Evolutionary conservation across 1,140 invertebrate genomes (phyloP).

Genomic region (Papilio glaucus): DNA sequence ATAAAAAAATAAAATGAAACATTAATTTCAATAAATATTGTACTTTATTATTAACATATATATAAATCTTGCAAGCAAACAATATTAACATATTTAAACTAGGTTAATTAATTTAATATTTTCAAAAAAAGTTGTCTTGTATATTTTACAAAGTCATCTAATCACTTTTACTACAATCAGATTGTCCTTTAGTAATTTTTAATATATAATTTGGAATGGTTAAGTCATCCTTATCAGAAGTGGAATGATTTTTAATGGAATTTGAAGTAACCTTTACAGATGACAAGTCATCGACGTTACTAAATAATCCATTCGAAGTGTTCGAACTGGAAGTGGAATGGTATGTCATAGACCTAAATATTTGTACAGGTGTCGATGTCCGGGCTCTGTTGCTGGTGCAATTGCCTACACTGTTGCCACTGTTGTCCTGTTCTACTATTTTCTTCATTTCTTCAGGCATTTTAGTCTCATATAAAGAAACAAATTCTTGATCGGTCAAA

Average conservation of each 20-base stretch:
- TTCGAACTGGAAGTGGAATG: constrained; percentile 77
- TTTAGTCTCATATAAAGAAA: constrained; percentile 74
- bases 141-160: constrained; percentile 48
- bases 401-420: constrained; percentile 50
- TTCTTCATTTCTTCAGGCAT: constrained; percentile 71
- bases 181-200: constrained; percentile 67
- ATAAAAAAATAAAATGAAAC: not conserved
- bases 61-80: constrained; percentile 50
- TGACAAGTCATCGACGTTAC: constrained; percentile 81
- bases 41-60: constrained; percentile 53
- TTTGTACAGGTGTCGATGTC: constrained; percentile 83
- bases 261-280: constrained; percentile 81
- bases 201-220: constrained; percentile 81
- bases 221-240: constrained; percentile 75
- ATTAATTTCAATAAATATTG: constrained; percentile 30
- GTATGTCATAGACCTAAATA: constrained; percentile 77
- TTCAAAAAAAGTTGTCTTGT: constrained; percentile 38
- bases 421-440: constrained; percentile 50
- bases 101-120: constrained; percentile 45
- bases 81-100: constrained; percentile 48
- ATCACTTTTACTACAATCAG: constrained; percentile 73
- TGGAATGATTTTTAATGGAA: constrained; percentile 74
- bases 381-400: constrained; percentile 65
- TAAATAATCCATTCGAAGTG: constrained; percentile 76
- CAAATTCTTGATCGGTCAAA: constrained; percentile 65